phyloP scores from a whole-genome alignment of 2,797 vertebrate species.

The Malurus leucopterus region DNA sequence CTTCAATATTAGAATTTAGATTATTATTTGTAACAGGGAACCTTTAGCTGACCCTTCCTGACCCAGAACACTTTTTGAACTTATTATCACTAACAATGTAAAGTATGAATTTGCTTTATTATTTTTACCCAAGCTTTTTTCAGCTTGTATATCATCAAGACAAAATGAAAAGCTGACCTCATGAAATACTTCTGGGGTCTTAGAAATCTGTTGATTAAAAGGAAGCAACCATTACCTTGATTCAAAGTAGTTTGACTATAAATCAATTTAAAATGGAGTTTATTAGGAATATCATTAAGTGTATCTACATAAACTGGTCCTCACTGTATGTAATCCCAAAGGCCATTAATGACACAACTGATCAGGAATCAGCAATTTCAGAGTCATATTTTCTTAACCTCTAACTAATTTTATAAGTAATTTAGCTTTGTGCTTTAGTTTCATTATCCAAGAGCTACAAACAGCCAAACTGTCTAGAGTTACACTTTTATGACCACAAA shows the following conservation, averaged over 20 bases:
- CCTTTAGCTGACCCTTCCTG: background rate
- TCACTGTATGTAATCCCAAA: background rate
- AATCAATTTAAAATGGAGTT: background rate
- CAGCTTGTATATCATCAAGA: background rate
- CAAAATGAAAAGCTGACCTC: background rate
- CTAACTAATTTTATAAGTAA: background rate
- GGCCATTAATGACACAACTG: fast-evolving
- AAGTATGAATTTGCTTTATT: background rate
- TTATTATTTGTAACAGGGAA: background rate
- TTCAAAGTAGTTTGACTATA: background rate
- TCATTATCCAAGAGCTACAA: background rate
- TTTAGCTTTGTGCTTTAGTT: background rate
- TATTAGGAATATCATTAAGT: background rate
- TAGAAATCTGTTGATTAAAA: background rate
- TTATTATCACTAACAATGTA: background rate
- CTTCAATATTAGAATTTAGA: background rate
- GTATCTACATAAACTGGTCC: background rate
- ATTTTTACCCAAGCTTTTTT: background rate
- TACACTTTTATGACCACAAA: background rate
- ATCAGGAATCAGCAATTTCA: background rate
- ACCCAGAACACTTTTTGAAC: background rate
- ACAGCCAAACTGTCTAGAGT: background rate
- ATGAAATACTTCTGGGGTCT: background rate
- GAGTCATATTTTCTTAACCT: background rate
- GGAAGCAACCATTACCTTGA: background rate